Evolutionary conservation across 2,113 vertebrate genomes (phyloP).

Genomic region (Gallinago undulata): DNA sequence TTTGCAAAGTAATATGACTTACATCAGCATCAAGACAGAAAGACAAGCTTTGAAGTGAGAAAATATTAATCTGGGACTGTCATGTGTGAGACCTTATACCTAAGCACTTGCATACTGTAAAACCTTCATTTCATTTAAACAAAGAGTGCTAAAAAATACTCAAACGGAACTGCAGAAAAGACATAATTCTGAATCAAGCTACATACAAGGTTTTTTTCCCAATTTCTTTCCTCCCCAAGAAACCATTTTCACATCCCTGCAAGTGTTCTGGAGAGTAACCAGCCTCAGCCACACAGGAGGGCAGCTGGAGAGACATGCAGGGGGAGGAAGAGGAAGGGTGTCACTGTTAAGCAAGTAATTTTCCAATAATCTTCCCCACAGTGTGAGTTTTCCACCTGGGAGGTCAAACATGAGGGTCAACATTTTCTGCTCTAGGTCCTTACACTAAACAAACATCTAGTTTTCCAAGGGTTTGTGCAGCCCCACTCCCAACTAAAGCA

Average conservation of each 20-base stretch:
- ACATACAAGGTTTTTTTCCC: background rate
- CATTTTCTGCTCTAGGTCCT: background rate
- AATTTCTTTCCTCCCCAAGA: background rate
- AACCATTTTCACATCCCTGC: background rate
- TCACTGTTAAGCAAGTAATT: background rate
- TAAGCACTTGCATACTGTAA: constrained; percentile 28
- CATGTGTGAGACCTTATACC: constrained; percentile 3
- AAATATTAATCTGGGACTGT: constrained; percentile 49
- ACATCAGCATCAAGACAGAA: constrained; percentile 31
- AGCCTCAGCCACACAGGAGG: background rate
- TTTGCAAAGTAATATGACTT: constrained; percentile 36
- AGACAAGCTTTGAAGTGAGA: constrained; percentile 55
- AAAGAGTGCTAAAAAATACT: constrained; percentile 37
- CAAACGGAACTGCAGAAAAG: background rate
- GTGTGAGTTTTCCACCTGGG: constrained; percentile 6
- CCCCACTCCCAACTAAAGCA: background rate
- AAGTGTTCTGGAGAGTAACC: background rate
- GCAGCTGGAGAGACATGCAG: background rate
- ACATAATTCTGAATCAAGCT: background rate
- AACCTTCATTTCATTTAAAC: constrained; percentile 40
- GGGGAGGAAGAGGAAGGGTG: background rate
- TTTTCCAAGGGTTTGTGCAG: background rate
- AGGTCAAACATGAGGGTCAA: background rate
- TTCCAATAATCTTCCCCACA: background rate
- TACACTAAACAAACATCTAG: background rate